A percentile compares a stretch with the other conserved stretches of the same genome.
Conservation (phyloP, 2,888 invertebrate species). For the Mythimna ferrago region DNA sequence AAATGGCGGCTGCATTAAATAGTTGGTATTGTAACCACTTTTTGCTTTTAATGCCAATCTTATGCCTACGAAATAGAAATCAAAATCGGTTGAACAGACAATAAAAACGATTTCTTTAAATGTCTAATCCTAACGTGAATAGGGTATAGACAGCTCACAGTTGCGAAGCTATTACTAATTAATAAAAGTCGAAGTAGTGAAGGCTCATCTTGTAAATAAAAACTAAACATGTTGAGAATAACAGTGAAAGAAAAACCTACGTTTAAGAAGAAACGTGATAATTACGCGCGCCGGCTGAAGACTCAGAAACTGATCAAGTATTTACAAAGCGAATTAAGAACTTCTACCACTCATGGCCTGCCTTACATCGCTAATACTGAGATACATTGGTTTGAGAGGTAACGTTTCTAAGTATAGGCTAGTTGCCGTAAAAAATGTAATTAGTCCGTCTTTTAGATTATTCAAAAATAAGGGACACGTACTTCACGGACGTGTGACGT, state of each 20-base stretch:
- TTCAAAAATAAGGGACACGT: too few species aligned
- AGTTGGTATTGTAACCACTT: too few species aligned
- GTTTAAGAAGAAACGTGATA: slow-evolving; percentile 78
- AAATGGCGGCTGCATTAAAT: too few species aligned
- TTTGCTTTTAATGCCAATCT: too few species aligned
- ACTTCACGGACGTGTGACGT: too few species aligned
- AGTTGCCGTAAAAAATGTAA: too few species aligned
- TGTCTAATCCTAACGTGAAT: too few species aligned
- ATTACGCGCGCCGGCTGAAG: slow-evolving; percentile 73
- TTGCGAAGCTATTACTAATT: slow-evolving; percentile 1
- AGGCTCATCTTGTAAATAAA: slow-evolving; percentile 21
- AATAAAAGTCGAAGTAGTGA: neutral
- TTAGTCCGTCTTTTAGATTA: too few species aligned
- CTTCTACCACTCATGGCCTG: slow-evolving; percentile 81
- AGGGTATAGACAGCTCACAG: too few species aligned
- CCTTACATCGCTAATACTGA: slow-evolving; percentile 78
- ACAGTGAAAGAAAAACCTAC: slow-evolving; percentile 69
- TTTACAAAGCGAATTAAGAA: slow-evolving; percentile 78
- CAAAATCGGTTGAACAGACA: too few species aligned
- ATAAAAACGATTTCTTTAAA: too few species aligned
- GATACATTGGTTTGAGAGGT: slow-evolving; percentile 83
- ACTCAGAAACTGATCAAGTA: slow-evolving; percentile 76
- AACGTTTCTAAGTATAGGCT: slow-evolving; percentile 5
- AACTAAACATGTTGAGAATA: slow-evolving; percentile 69
- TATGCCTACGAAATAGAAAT: too few species aligned